Evolutionary conservation across 2,797 vertebrate species (phyloP).

Genomic region (Serranus cabrilla): DNA sequence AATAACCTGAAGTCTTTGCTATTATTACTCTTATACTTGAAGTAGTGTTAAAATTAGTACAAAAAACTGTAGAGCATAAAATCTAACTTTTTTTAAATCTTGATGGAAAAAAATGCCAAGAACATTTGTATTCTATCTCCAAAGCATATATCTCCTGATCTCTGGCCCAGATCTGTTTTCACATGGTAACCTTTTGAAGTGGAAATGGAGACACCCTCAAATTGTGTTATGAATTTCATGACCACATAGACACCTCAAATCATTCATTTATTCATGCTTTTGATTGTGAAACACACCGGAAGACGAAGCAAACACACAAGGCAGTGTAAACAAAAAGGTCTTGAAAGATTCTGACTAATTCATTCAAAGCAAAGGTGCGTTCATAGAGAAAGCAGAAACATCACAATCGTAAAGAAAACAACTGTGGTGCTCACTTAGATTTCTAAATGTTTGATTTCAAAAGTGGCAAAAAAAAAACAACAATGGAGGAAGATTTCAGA

Average conservation of each 20-base stretch:
- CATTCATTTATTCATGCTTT: conserved; percentile 67
- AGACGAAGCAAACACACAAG: conserved; percentile 36
- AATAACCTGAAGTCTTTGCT: not conserved
- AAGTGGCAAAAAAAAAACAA: not conserved
- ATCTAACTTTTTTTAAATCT: not conserved
- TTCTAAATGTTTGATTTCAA: not conserved
- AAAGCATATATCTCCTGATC: conserved; percentile 6
- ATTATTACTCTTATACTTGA: not conserved
- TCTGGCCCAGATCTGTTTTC: conserved; percentile 1
- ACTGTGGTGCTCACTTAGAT: not conserved
- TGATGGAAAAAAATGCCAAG: too few species aligned
- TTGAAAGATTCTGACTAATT: conserved; percentile 31
- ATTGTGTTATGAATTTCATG: conserved; percentile 65
- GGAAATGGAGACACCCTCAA: conserved; percentile 63
- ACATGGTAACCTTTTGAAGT: conserved; percentile 63
- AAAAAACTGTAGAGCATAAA: not conserved
- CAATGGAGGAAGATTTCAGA: conserved; percentile 1
- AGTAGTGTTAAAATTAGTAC: not conserved
- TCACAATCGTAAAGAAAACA: not conserved
- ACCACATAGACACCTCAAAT: conserved; percentile 13
- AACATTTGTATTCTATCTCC: not conserved
- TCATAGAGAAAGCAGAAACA: not conserved
- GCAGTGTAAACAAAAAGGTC: conserved; percentile 27
- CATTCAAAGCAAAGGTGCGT: conserved; percentile 36
- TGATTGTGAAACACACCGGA: conserved; percentile 24